Base-by-base conservation (phyloP, 2,797 vertebrate genomes). In the Neostethus bicornis region DNA sequence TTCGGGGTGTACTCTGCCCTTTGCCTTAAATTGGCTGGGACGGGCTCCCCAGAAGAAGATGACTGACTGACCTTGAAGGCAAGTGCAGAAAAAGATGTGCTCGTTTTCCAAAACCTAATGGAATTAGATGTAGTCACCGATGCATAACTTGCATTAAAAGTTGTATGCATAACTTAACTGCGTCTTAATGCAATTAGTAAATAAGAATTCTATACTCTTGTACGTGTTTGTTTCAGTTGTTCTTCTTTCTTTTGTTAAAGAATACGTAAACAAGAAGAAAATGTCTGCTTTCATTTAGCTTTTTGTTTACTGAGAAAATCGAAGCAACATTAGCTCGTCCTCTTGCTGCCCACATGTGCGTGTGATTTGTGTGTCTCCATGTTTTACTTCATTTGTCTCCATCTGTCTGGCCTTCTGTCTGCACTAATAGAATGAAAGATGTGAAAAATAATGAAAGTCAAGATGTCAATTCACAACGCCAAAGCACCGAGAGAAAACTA, bases 341-440 rank as follows among this genome's bases (percentile, higher is more conserved):
- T 58, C 71, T 76, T 83, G 51, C 74, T 77, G 75, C 23, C 57
- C 25, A 7, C 54, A 55, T 73, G 48, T 77, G 66, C 0, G 2
- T 21, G 11, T 65, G 37, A 44, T 70, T 66, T 70, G 47, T 77
- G 17, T 51, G 75, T 77, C 76, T 77, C 66, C 56, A 20, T 54
- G 57, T 11, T 52, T 75, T 51, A 77, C 35, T 56, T 37, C 28
- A 14, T 75, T 66, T 54, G 73, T 82, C 68, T 75, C 62, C 1
- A 1, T 37, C 4, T 21, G 70, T 72, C 63, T 78, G 65, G 17
- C 31, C 35, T 21, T 47, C 49, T 28, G 61, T 56, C 67, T 66
- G 61, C 1, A 3, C 2, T 14, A 56, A 46, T 53, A 59, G 21
- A 31, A 64, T 56, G 58, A 62, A 16, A 77, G 68, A 66, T 34